Conservation (phyloP, 1,140 invertebrate species). For the Monomorium pharaonis region DNA sequence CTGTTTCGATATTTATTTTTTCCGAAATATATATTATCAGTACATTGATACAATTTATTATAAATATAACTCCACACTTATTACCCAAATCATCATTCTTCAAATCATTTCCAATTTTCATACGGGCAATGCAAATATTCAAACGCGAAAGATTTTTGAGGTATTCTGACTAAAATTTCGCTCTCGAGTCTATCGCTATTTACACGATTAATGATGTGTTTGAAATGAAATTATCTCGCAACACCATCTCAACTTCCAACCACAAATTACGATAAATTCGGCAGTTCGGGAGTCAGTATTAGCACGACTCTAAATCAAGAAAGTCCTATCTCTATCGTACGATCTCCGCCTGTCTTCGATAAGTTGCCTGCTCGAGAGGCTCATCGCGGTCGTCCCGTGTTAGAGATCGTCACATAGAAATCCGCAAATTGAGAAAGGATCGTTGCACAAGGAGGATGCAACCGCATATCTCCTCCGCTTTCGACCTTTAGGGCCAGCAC, state of each 20-base stretch:
- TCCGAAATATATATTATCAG: not conserved
- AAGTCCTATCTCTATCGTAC: conserved; percentile 1
- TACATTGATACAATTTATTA: not conserved
- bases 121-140: not conserved
- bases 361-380: conserved; percentile 10
- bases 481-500: conserved; percentile 45
- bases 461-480: conserved; percentile 19
- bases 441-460: conserved; percentile 68
- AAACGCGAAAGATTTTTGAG: not conserved
- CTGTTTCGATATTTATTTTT: not conserved
- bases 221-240: not conserved
- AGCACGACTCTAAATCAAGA: not conserved
- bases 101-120: not conserved
- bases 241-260: not conserved
- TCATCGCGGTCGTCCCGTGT: conserved; percentile 56
- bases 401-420: conserved; percentile 69
- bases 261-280: not conserved
- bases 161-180: not conserved
- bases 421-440: conserved; percentile 67
- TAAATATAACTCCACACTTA: not conserved
- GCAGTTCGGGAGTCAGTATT: not conserved
- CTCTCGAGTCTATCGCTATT: not conserved
- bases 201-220: not conserved
- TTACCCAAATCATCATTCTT: not conserved
- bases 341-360: not conserved